A percentile compares a stretch with the other conserved stretches of the same genome.
Evolutionary conservation across 2,888 invertebrate genomes (phyloP).

Genomic region (Metalampra italica): DNA sequence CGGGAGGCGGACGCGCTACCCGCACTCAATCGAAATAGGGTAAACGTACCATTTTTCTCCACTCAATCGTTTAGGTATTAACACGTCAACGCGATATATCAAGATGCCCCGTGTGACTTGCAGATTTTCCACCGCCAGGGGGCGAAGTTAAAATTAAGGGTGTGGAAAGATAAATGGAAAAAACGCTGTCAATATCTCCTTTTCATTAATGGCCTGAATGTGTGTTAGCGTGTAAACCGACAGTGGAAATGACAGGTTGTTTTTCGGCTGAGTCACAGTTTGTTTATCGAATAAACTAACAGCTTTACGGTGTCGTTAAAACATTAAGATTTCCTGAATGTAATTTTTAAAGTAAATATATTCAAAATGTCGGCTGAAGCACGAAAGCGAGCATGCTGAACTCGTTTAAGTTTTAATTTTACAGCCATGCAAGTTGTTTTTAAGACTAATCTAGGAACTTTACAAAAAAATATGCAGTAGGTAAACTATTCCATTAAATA

Average conservation of each 20-base stretch:
- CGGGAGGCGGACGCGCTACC: conserved; percentile 30
- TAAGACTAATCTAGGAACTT: too few species aligned
- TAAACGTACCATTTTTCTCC: conserved; percentile 5
- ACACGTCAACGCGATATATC: conserved; percentile 50
- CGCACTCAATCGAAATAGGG: conserved; percentile 20
- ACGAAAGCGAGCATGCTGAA: conserved; percentile 33
- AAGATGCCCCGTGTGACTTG: conserved; percentile 48
- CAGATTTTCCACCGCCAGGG: conserved; percentile 28
- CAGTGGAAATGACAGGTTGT: conserved; percentile 35
- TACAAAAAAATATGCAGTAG: too few species aligned
- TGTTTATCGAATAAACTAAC: conserved; percentile 2
- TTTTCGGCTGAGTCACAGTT: conserved; percentile 23
- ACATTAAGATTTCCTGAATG: conserved; percentile 31
- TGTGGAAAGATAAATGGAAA: conserved; percentile 60
- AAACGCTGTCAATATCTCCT: conserved; percentile 59
- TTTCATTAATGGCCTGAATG: conserved; percentile 61
- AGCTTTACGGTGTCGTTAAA: conserved; percentile 26
- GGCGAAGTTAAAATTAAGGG: conserved; percentile 60
- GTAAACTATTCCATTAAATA: too few species aligned
- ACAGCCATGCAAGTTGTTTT: background rate
- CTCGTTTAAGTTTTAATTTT: conserved; percentile 13
- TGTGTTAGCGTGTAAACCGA: conserved; percentile 38
- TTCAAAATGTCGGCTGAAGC: conserved; percentile 31
- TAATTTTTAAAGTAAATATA: conserved; percentile 32
- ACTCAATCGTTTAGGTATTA: conserved; percentile 38